A percentile compares a stretch with the other conserved stretches of the same genome.
phyloP scores from a whole-genome alignment of 2,113 vertebrate species.

The Piprites chloris region DNA sequence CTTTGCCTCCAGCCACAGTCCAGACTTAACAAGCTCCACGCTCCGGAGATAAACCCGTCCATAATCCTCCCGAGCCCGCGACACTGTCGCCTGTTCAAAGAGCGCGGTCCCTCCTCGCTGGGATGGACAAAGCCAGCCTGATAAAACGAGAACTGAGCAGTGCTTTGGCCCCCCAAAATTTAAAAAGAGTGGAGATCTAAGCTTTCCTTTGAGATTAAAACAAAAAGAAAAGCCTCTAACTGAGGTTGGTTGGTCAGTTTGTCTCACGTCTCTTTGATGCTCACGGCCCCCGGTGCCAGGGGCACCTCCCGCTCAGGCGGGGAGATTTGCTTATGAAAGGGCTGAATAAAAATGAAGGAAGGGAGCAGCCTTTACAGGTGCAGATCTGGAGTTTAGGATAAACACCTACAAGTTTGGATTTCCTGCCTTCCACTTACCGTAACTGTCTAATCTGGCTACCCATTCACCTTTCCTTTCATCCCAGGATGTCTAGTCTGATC shows the following conservation, averaged over 20 bases:
- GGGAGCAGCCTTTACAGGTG: constrained; percentile 35
- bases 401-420: constrained; percentile 62
- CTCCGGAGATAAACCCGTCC: not conserved
- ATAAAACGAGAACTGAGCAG: not conserved
- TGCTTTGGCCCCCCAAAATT: not conserved
- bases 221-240: not conserved
- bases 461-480: constrained; percentile 62
- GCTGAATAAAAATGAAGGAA: not conserved
- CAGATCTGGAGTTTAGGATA: constrained; percentile 32
- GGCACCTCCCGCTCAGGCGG: not conserved
- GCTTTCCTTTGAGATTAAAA: not conserved
- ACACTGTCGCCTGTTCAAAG: not conserved
- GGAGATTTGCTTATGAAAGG: constrained; percentile 36
- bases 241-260: not conserved
- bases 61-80: fast-evolving
- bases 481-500: constrained; percentile 62
- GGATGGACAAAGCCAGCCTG: not conserved
- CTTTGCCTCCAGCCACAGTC: not conserved
- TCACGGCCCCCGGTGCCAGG: not conserved
- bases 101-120: not conserved
- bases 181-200: not conserved
- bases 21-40: not conserved
- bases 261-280: not conserved
- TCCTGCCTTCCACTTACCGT: constrained; percentile 44
- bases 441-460: constrained; percentile 44